Evolutionary conservation across 2,888 invertebrate genomes (phyloP).

Genomic region (Rhagium mordax): DNA sequence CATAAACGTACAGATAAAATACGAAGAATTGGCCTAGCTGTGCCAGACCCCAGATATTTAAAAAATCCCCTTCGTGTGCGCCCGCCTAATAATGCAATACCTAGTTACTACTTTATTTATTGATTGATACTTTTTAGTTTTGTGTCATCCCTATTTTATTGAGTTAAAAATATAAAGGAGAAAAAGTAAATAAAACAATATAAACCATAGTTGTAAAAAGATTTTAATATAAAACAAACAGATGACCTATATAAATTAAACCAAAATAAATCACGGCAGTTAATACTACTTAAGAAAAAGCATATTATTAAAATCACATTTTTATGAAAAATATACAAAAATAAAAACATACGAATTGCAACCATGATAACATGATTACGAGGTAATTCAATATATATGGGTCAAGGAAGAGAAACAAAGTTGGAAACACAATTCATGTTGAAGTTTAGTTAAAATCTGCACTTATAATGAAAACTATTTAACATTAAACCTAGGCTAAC

Average conservation of each 20-base stretch:
- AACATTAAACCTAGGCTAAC: no score
- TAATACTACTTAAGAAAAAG: constrained; percentile 23
- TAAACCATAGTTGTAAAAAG: constrained; percentile 30
- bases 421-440: neutral
- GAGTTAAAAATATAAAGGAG: neutral
- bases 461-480: no score
- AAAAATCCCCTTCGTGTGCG: no score
- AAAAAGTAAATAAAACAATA: constrained; percentile 4
- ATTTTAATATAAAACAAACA: constrained; percentile 28
- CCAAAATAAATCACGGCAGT: constrained; percentile 20
- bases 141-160: no score
- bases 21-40: no score
- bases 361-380: constrained; percentile 14
- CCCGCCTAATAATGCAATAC: no score
- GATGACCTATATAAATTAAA: constrained; percentile 29
- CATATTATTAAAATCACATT: constrained; percentile 35
- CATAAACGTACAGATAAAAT: no score
- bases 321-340: constrained; percentile 38
- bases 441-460: no score
- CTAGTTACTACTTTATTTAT: no score
- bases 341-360: constrained; percentile 17
- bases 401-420: constrained; percentile 1
- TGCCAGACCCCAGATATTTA: no score
- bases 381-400: constrained; percentile 24
- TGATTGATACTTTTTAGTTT: no score